Evolutionary conservation across 2,888 invertebrate species (phyloP).

Genomic region (Frankliniella fusca): DNA sequence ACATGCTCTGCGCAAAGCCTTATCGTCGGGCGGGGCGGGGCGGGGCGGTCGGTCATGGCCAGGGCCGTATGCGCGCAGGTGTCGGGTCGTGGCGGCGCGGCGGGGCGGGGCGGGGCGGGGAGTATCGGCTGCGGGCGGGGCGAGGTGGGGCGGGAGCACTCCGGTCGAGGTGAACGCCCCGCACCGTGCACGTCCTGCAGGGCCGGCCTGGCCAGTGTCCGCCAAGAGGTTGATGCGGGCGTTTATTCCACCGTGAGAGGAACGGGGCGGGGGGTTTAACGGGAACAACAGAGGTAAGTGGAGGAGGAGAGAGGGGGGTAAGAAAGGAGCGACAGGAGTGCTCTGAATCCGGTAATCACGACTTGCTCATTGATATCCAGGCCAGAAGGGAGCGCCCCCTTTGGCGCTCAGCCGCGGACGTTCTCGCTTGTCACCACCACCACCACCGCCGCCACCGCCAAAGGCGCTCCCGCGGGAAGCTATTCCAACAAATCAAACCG

Average conservation of each 20-base stretch:
- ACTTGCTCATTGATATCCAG: slow-evolving; percentile 7
- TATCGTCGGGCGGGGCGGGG: not conserved
- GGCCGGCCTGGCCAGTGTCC: not conserved
- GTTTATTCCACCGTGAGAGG: not conserved
- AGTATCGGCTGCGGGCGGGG: not conserved
- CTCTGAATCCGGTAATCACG: not conserved
- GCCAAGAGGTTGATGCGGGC: slow-evolving; percentile 7
- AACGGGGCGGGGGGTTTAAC: not conserved
- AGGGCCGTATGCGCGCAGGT: not conserved
- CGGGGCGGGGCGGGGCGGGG: not conserved
- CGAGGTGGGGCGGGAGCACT: no score
- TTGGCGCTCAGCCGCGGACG: no score
- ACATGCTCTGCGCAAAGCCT: no score
- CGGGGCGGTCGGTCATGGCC: not conserved
- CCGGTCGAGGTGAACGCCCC: not conserved
- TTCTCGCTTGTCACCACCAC: not conserved
- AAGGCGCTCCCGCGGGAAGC: not conserved
- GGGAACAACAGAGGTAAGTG: not conserved
- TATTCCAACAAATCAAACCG: no score
- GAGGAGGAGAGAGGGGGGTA: not conserved
- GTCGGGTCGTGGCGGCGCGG: not conserved
- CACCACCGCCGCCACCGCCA: not conserved
- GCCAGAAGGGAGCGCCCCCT: not conserved
- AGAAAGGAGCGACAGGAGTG: not conserved
- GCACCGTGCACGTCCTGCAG: not conserved